phyloP scores from a whole-genome alignment of 1,140 invertebrate species.

The Apis cerana region DNA sequence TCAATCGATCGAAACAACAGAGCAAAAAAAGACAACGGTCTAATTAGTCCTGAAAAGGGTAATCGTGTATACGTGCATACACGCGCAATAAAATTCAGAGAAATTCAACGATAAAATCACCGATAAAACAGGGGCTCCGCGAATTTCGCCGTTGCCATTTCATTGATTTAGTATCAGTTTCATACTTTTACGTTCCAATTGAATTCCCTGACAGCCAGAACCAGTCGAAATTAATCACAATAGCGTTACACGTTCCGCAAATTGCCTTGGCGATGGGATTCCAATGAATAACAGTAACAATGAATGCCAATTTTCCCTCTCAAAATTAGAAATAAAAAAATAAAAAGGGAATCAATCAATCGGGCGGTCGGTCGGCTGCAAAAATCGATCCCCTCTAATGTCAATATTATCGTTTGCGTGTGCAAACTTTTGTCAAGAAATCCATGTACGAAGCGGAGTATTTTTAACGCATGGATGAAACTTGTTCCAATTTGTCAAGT shows the following conservation, averaged over 20 bases:
- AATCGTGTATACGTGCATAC: not conserved
- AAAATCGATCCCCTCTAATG: not conserved
- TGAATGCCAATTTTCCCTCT: not conserved
- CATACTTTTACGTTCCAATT: constrained; percentile 19
- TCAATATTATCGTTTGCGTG: too few species aligned
- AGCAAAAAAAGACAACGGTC: too few species aligned
- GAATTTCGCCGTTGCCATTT: not conserved
- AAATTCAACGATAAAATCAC: constrained; percentile 3
- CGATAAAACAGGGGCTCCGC: constrained; percentile 6
- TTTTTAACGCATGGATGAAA: too few species aligned
- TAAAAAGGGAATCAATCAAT: not conserved
- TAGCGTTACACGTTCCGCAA: not conserved
- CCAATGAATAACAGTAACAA: not conserved
- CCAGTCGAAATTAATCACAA: not conserved
- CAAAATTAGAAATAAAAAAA: not conserved
- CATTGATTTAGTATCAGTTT: constrained; percentile 14
- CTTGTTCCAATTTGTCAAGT: too few species aligned
- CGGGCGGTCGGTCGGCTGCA: too few species aligned
- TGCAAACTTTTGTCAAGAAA: too few species aligned
- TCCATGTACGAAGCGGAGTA: too few species aligned
- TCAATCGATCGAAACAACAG: not conserved
- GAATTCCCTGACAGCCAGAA: not conserved
- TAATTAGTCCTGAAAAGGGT: not conserved
- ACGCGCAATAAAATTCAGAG: constrained; percentile 4
- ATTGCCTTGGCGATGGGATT: not conserved